Conservation (phyloP, 2,888 invertebrate species). For the Hoplodrina ambigua region DNA sequence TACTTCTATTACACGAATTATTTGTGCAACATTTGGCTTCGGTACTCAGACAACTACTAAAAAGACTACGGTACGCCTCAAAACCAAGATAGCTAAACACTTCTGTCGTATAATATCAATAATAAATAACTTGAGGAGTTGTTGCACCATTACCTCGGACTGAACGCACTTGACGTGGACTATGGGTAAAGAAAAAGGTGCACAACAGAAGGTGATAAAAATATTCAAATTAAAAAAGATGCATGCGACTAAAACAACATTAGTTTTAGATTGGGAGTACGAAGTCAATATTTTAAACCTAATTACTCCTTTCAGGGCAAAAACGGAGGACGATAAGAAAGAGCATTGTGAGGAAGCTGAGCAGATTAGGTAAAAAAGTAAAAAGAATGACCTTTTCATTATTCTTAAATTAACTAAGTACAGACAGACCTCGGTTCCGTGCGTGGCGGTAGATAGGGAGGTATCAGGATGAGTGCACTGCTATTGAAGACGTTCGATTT, state of each 20-base stretch:
- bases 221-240: not conserved
- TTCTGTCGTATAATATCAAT: slow-evolving; percentile 6
- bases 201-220: slow-evolving; percentile 30
- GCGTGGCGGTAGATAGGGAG: slow-evolving; percentile 26
- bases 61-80: not conserved
- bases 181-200: not conserved
- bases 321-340: slow-evolving; percentile 77
- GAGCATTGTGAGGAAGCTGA: slow-evolving; percentile 78
- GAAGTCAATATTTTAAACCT: slow-evolving; percentile 71
- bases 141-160: slow-evolving; percentile 9
- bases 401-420: not conserved
- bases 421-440: slow-evolving; percentile 13
- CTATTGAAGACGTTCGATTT: slow-evolving; percentile 6
- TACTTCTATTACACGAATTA: slow-evolving; percentile 8
- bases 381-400: slow-evolving; percentile 8
- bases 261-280: slow-evolving; percentile 47
- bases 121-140: not conserved
- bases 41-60: not conserved
- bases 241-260: slow-evolving; percentile 21
- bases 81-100: slow-evolving; percentile 1
- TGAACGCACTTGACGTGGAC: slow-evolving; percentile 4
- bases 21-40: not conserved
- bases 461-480: slow-evolving; percentile 2
- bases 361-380: slow-evolving; percentile 72
- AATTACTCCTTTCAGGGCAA: slow-evolving; percentile 86